Evolutionary conservation across 92 coral and sea anemone genomes (phyloP).

Genomic region (Galaxea fascicularis): DNA sequence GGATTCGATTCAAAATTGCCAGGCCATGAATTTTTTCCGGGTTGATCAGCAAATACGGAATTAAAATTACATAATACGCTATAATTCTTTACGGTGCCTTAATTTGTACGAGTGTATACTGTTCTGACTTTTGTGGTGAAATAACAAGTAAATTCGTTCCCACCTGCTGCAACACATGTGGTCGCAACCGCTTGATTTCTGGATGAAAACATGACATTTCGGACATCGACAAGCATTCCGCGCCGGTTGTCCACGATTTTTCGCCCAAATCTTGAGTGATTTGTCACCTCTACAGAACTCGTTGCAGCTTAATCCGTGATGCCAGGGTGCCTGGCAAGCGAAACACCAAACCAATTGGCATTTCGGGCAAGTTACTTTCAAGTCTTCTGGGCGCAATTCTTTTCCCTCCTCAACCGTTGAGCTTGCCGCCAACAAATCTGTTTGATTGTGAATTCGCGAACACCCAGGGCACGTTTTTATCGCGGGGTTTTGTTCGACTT

Average conservation of each 20-base stretch:
- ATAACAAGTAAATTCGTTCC: background rate
- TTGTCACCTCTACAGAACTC: constrained; percentile 86
- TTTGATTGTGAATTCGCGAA: constrained; percentile 74
- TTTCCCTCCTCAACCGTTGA: constrained; percentile 23
- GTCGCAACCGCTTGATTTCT: constrained; percentile 88
- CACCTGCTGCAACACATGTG: constrained; percentile 90
- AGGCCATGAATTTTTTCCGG: too few species aligned
- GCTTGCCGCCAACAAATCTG: background rate
- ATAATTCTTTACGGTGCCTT: background rate
- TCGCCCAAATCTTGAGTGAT: constrained; percentile 91
- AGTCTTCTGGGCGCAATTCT: constrained; percentile 31
- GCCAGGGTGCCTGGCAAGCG: constrained; percentile 92
- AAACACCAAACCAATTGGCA: constrained; percentile 90
- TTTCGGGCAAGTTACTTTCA: constrained; percentile 80
- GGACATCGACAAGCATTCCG: constrained; percentile 90
- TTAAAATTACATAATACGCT: background rate
- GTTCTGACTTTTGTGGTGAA: background rate
- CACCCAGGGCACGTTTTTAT: constrained; percentile 92
- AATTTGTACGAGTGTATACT: background rate
- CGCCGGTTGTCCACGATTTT: constrained; percentile 78
- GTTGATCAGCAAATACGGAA: background rate
- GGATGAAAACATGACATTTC: constrained; percentile 81
- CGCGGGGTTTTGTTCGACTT: constrained; percentile 78
- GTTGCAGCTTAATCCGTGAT: constrained; percentile 81
- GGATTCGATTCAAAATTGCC: too few species aligned